phyloP scores from a whole-genome alignment of 37 sponge, comb jelly and placozoan species.

The Spongia lamella region DNA sequence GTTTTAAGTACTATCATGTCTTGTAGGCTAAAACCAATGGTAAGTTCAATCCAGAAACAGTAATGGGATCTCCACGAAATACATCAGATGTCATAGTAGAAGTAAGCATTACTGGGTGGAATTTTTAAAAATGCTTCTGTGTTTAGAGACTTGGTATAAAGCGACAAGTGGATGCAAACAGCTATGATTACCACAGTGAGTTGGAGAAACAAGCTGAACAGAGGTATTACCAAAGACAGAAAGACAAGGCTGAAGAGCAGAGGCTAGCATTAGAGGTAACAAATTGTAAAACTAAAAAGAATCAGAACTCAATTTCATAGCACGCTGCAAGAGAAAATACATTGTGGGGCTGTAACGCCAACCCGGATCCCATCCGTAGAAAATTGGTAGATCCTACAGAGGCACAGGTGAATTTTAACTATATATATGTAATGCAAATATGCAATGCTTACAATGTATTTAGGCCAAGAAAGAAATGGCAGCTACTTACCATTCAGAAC shows the following conservation, averaged over 20 bases:
- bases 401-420: too few relatives aligned
- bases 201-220: slow-evolving; percentile 52
- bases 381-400: too few relatives aligned
- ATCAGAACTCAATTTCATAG: background rate
- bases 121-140: background rate
- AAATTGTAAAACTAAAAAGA: background rate
- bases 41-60: background rate
- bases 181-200: slow-evolving; percentile 25
- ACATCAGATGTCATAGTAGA: slow-evolving; percentile 4
- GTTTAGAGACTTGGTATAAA: slow-evolving; percentile 9
- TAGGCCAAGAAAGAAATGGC: too few relatives aligned
- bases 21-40: slow-evolving; percentile 7
- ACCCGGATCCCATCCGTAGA: too few relatives aligned
- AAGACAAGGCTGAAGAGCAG: slow-evolving; percentile 24
- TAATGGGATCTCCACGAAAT: background rate
- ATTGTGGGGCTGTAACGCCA: slow-evolving; percentile 5
- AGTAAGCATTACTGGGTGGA: background rate
- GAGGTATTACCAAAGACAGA: slow-evolving; percentile 14
- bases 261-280: slow-evolving; percentile 2
- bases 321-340: background rate
- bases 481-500: too few relatives aligned
- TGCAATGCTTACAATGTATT: too few relatives aligned
- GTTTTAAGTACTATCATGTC: slow-evolving; percentile 10
- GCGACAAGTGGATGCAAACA: background rate
- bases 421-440: too few relatives aligned